phyloP scores from a whole-genome alignment of 1,140 invertebrate species.

The Ganaspis sp. region DNA sequence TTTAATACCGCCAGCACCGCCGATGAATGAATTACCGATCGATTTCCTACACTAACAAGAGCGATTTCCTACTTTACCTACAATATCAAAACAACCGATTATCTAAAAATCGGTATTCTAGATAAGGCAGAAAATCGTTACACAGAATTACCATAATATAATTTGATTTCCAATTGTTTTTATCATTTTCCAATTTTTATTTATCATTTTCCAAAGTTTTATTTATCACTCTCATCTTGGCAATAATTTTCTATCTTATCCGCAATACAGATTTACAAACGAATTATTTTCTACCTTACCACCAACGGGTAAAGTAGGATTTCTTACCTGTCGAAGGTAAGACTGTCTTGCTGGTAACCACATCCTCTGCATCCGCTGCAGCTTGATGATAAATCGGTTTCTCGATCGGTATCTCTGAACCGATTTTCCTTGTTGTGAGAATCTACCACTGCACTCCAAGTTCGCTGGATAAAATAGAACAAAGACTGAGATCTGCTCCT shows the following conservation, averaged over 20 bases:
- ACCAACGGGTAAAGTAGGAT: constrained; percentile 1
- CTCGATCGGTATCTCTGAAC: constrained; percentile 62
- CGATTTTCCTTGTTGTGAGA: constrained; percentile 49
- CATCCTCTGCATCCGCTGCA: constrained; percentile 68
- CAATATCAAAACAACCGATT: background rate
- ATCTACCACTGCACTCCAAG: constrained; percentile 82
- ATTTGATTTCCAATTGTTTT: background rate
- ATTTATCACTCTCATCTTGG: too few relatives aligned
- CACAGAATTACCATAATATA: too few relatives aligned
- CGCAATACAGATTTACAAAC: background rate
- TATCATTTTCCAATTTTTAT: too few relatives aligned
- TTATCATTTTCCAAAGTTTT: too few relatives aligned
- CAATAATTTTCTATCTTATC: too few relatives aligned
- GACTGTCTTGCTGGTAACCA: constrained; percentile 67
- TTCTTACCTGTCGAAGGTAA: constrained; percentile 71
- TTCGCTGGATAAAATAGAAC: constrained; percentile 82
- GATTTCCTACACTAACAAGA: too few relatives aligned
- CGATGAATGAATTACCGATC: too few relatives aligned
- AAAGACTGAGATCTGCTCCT: constrained; percentile 78
- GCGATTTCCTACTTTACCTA: background rate
- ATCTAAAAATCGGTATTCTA: too few relatives aligned
- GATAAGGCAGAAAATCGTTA: too few relatives aligned
- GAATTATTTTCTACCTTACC: background rate
- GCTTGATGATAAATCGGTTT: constrained; percentile 66
- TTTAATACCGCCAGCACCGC: too few relatives aligned